Evolutionary conservation across 2,113 vertebrate genomes (phyloP).

Genomic region (Cheirogaleus medius): DNA sequence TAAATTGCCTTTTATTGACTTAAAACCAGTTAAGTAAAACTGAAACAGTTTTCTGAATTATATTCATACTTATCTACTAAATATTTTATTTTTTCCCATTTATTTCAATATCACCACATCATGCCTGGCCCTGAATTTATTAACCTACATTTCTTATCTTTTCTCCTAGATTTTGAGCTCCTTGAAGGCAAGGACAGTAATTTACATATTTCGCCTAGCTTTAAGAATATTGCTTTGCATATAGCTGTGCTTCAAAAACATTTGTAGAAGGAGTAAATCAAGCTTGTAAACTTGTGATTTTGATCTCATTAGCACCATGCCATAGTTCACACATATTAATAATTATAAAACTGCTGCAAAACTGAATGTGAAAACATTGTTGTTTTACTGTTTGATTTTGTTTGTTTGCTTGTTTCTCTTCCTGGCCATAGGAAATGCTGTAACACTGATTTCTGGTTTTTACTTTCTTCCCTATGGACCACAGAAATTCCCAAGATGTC

Average conservation of each 20-base stretch:
- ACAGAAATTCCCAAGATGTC: not conserved
- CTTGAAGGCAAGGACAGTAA: constrained; percentile 6
- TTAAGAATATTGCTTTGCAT: constrained; percentile 22
- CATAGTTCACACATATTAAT: not conserved
- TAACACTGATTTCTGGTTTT: not conserved
- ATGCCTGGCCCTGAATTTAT: not conserved
- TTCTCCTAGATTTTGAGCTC: constrained; percentile 21
- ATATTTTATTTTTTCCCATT: constrained; percentile 13
- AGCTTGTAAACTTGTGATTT: not conserved
- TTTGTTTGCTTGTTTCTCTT: constrained; percentile 7
- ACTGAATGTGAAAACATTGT: not conserved
- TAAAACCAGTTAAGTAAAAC: not conserved
- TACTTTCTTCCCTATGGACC: not conserved
- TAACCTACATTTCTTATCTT: not conserved
- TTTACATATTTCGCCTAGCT: constrained; percentile 29
- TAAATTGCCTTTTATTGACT: not conserved
- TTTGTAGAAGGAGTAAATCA: constrained; percentile 32
- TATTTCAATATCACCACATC: not conserved
- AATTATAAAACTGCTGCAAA: constrained; percentile 12
- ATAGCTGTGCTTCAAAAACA: not conserved
- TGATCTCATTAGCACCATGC: constrained; percentile 12
- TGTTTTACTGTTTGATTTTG: not conserved
- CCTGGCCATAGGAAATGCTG: not conserved
- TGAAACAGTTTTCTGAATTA: constrained; percentile 1
- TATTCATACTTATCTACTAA: not conserved